Percentiles rank a stretch among this genome's conserved stretches.
These are phyloP conservation scores for Tetragonisca angustula DNA, from an alignment of 2,888 invertebrate genomes.

Conservation along the genomic window DNA sequence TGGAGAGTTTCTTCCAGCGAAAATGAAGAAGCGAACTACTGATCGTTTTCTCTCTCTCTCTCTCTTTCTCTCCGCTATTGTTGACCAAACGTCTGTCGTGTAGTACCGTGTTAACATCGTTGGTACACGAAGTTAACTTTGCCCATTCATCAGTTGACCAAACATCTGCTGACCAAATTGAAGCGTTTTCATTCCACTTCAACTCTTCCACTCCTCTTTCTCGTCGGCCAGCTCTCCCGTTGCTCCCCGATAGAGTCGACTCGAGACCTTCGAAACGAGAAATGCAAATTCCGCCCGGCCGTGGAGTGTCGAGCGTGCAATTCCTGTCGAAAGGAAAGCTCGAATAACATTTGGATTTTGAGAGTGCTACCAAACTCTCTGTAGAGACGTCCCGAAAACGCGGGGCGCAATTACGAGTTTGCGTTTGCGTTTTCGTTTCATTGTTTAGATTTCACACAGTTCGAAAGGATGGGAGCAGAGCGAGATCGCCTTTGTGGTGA, in stretches of 20 bases:
- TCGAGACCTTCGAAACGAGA: not conserved
- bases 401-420: not conserved
- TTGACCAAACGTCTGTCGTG: not conserved
- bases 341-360: constrained; percentile 7
- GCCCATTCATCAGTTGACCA: constrained; percentile 44
- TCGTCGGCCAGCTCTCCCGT: not conserved
- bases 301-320: not conserved
- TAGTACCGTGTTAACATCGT: constrained; percentile 17
- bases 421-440: not conserved
- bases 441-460: not conserved
- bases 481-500: not conserved
- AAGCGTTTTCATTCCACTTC: constrained; percentile 27
- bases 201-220: not conserved
- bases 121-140: constrained; percentile 34
- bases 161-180: constrained; percentile 36
- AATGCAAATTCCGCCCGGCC: constrained; percentile 6
- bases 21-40: not conserved
- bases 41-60: not conserved
- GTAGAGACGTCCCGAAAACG: no score
- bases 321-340: not conserved
- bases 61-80: not conserved
- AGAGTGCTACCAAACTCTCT: not conserved
- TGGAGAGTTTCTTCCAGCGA: constrained; percentile 6
- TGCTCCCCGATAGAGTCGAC: not conserved
- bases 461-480: not conserved